Base-by-base conservation (phyloP, 2,113 vertebrate species). In the Pachyramphus minor region DNA sequence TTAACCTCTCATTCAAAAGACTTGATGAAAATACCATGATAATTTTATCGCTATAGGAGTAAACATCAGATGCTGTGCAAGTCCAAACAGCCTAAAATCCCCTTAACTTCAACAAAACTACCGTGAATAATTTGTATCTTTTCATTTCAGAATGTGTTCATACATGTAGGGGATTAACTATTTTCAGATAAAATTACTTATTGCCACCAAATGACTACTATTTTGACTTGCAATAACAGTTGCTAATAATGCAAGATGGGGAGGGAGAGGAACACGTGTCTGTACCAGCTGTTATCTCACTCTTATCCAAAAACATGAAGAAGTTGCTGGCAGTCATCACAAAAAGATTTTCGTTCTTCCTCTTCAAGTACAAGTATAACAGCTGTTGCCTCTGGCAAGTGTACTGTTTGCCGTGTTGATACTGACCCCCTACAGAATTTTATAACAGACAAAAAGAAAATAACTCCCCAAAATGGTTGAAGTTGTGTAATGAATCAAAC, bases 331-430 rank as follows among this genome's bases (percentile, higher is more conserved):
- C 87, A 92, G 68, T 35, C 83, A 80, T 39, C 3, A 6, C 52
- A 84, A 90, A 84, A 91, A 74, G 59, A 80, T 66, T 90, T 81
- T 81, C 37, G 47, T 95, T 94, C 60, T 80, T 93, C 39, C 35
- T 88, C 58, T 88, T 86, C 60, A 79, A 71, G 47, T 39, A 81
- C 42, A 55, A 94, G 52, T 24, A 12, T 37, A 84, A 80, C 90
- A 97, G 93, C 79, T 96, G 90, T 31, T 78, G 64, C 63, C 79
- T 93, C 88, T 75, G 78, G 52, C 59, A 92, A 90, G 59, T 17
- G 12, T 47, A 80, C 56, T 71, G 55, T 83, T 88, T 87, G 50
- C 85, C 44, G 55, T 72, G 10, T 66, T 68, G 44, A 42, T 52
- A 22, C 22, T 88, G 27, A 68, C 56, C 33, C 31, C 39, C 35